Percentiles rank a stretch among this genome's conserved stretches.
These are phyloP conservation scores for Conomelus anceps DNA, from an alignment of 2,888 invertebrate genomes.

Conservation along the genomic window DNA sequence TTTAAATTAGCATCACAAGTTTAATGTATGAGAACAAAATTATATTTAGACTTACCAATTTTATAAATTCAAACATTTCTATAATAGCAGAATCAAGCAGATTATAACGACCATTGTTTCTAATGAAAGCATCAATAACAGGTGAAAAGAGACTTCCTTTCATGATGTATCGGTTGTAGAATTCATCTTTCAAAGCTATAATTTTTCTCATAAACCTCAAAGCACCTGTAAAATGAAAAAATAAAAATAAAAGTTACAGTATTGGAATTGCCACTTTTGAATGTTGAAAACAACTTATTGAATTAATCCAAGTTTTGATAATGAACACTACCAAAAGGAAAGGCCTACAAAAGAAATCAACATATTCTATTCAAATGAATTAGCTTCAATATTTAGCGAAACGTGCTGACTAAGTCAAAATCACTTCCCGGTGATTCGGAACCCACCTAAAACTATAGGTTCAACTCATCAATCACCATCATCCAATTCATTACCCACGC, in stretches of 20 bases:
- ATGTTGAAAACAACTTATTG: background rate
- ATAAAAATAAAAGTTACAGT: background rate
- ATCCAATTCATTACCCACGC: too few relatives aligned
- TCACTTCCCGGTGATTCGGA: too few relatives aligned
- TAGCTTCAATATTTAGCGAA: too few relatives aligned
- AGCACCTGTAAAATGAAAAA: slow-evolving; percentile 53
- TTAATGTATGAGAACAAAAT: too few relatives aligned
- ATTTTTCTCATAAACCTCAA: slow-evolving; percentile 95
- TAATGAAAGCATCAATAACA: slow-evolving; percentile 91
- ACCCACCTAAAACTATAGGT: too few relatives aligned
- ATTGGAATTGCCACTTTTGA: too few relatives aligned
- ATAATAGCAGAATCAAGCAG: slow-evolving; percentile 96
- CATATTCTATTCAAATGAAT: too few relatives aligned
- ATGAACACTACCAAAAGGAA: background rate
- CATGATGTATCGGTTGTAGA: slow-evolving; percentile 93
- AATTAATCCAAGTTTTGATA: background rate
- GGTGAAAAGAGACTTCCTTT: slow-evolving; percentile 92
- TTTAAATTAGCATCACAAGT: too few relatives aligned
- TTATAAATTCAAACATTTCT: slow-evolving; percentile 98
- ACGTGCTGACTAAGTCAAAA: too few relatives aligned
- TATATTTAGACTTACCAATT: slow-evolving; percentile 52
- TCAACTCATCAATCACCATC: too few relatives aligned
- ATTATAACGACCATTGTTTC: slow-evolving; percentile 97
- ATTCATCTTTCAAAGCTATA: slow-evolving; percentile 95
- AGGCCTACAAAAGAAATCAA: background rate